Conservation (phyloP, 2,888 invertebrate genomes). For the Encarsia formosa region DNA sequence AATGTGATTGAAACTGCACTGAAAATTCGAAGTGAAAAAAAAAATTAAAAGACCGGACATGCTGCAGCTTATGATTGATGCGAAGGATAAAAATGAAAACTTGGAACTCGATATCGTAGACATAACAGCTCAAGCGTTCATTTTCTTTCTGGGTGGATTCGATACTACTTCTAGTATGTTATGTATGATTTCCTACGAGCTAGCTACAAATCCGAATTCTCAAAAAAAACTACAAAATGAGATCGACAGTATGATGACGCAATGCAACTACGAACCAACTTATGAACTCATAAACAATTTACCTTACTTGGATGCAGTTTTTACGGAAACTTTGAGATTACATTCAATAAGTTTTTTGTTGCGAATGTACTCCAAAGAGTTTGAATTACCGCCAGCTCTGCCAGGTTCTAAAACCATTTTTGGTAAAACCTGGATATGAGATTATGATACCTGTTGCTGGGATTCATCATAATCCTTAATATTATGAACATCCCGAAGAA, state of each 20-base stretch:
- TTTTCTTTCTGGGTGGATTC: constrained; percentile 45
- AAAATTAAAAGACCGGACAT: constrained; percentile 36
- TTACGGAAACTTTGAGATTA: constrained; percentile 36
- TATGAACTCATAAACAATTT: constrained; percentile 37
- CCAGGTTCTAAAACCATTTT: constrained; percentile 30
- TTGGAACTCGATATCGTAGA: constrained; percentile 43
- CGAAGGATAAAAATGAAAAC: constrained; percentile 23
- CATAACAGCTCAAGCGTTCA: constrained; percentile 52
- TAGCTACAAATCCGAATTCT: constrained; percentile 35
- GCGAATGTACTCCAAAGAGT: constrained; percentile 54
- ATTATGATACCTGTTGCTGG: constrained; percentile 46
- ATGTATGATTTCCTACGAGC: constrained; percentile 36
- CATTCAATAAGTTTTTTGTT: constrained; percentile 52
- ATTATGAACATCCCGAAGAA: constrained; percentile 51
- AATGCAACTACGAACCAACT: constrained; percentile 25
- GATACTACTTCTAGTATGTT: constrained; percentile 37
- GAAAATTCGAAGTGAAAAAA: constrained; percentile 24
- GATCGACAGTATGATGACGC: constrained; percentile 35
- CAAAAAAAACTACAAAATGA: constrained; percentile 38
- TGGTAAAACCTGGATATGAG: constrained; percentile 36
- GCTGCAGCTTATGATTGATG: constrained; percentile 41
- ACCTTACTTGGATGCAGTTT: constrained; percentile 41
- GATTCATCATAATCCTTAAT: constrained; percentile 50
- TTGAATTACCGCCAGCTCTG: constrained; percentile 48
- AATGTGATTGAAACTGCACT: constrained; percentile 17